Evolutionary conservation across 2,888 invertebrate species (phyloP), one percentile per base, ranked within the genome.

Genomic region (Patella ulyssiponensis): DNA sequence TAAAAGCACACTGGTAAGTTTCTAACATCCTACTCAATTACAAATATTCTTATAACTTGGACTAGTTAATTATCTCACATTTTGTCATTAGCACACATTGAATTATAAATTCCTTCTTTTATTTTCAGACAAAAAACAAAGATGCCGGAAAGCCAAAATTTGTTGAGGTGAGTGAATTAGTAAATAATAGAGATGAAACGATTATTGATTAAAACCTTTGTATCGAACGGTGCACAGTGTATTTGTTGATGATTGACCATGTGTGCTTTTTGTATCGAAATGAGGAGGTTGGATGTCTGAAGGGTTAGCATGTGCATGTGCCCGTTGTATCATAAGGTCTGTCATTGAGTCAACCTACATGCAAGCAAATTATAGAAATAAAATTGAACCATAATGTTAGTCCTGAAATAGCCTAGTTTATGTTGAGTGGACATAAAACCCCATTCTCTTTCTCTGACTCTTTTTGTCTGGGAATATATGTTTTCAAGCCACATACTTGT

Each of bases 61-160:
- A 44, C 44, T 44, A 44, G 44, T 44, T 44, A 44, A 9, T 44
- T 44, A 44, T 44, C 0, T 44, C 7, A 44, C 7, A 9, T 44
- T 33, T 44, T 44, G 44, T 44, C 44, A 44, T 0, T 44, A n/a
- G n/a, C 33, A 33, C 33, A 44, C 44, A 9, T 44, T 9, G 44
- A 44, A 9, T 44, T 44, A 44, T 44, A 9, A 44, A 9, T 44
- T 44, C 9, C 44, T 9, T 9, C 44, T 77, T 71, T 73, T 71
- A 53, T 75, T 83, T 84, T 44, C 79, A 88, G 86, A 73, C 83
- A 44, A 88, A 88, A 76, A 90, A 88, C 73, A 89, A 88, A 80
- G 89, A 88, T 73, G 77, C 86, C 17, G 88, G 89, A 54, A 90
- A 90, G 76, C 91, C 90, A 73, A 90, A 89, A 77, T 89, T 91